Percentiles rank a stretch among this genome's conserved stretches.
Conservation (phyloP, 2,888 invertebrate species). For the Yponomeuta plumbellus region DNA sequence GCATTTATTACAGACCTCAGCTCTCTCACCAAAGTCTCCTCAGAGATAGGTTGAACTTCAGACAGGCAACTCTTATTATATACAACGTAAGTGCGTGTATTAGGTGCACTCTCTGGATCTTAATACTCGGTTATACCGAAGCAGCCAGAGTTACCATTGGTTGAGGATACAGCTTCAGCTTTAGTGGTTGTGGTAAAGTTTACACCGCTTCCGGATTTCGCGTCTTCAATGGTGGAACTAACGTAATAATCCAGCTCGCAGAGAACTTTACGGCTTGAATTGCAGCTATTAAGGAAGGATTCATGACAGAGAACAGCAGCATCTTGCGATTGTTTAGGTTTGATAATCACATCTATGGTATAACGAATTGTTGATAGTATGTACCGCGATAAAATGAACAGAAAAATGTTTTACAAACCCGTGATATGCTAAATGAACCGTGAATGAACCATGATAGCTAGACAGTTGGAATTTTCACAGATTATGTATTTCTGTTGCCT, state of each 20-base stretch:
- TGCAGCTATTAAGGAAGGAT: neutral
- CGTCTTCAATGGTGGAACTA: neutral
- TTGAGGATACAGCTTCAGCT: slow-evolving; percentile 1
- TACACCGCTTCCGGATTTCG: slow-evolving; percentile 13
- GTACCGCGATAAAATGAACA: no score
- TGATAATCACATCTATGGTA: slow-evolving; percentile 13
- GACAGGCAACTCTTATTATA: neutral
- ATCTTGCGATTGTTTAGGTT: neutral
- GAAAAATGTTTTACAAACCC: no score
- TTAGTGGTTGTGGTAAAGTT: slow-evolving; percentile 15
- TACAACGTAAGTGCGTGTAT: neutral
- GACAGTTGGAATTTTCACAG: no score
- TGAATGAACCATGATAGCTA: no score
- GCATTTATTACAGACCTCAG: neutral
- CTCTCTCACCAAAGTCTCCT: neutral
- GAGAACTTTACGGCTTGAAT: neutral
- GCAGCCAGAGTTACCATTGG: neutral
- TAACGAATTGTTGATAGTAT: neutral
- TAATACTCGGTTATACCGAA: neutral
- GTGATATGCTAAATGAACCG: no score
- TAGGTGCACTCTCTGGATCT: neutral
- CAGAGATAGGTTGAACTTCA: neutral
- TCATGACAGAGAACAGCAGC: neutral
- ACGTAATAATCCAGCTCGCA: neutral
- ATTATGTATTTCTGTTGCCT: no score